Evolutionary conservation across 1,140 invertebrate genomes (phyloP), one percentile per base, ranked within the genome.

Genomic region (Drosophila chauvacae): DNA sequence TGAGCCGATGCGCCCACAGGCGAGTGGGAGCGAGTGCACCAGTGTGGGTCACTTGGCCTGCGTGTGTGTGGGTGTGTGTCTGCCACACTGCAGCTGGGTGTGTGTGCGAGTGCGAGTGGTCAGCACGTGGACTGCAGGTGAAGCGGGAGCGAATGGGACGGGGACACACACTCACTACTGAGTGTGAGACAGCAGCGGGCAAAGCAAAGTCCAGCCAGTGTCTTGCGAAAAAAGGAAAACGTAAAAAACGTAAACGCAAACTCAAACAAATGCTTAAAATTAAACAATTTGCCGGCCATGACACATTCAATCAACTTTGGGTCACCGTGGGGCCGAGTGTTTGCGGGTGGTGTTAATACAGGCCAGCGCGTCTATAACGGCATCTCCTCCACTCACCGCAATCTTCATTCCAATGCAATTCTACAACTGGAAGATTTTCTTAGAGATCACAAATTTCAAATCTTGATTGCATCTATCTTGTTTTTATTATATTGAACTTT

Each of bases 271-370:
- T 55, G 66, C 66, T 70, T 55, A 56, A 70, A 70, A 70, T 70
- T 70, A 72, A 73, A 73, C 70, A 73, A 73, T 72, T 73, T 72
- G 68, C 70, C 69, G 70, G 68, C 70, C 70, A 72, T 73, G 70
- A 73, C 70, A 73, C 70, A 73, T 73, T 71, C 70, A 73, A 73
- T 73, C 70, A 73, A 72, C 70, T 73, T 72, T 72, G 66, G 70
- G 70, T 73, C 70, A 72, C 70, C 28, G 55, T 73, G 70, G 70
- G 45, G 35, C 63, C 50, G 70, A 47, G 45, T 68, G 66, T 70
- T 68, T 55, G 66, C 37, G 18, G 45, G 42, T 48, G 69, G 69
- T 48, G 30, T 70, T 70, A 70, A 70, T 70, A 68, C 62, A 70
- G 63, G 48, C 20, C 63, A 68, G 26, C 23, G 20, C 51, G 30